Evolutionary conservation across 2,888 invertebrate genomes (phyloP).

Genomic region (Leucozona laternaria): DNA sequence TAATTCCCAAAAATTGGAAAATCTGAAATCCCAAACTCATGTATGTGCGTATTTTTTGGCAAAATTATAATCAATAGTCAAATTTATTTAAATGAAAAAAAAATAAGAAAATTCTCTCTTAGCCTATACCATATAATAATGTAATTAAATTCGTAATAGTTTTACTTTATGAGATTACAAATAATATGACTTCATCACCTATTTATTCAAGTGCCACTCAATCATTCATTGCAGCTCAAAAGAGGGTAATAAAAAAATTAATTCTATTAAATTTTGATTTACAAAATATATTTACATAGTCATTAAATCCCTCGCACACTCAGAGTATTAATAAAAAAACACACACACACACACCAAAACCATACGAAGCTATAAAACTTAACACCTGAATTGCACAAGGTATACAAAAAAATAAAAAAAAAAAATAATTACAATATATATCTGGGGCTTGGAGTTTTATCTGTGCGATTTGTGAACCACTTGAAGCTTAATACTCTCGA

Average conservation of each 20-base stretch:
- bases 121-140: background rate
- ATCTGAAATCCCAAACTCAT: too few relatives aligned
- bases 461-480: slow-evolving; percentile 34
- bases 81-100: too few relatives aligned
- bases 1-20: too few relatives aligned
- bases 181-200: slow-evolving; percentile 33
- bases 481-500: slow-evolving; percentile 24
- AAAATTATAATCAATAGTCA: too few relatives aligned
- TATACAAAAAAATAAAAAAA: background rate
- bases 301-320: background rate
- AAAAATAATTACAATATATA: slow-evolving; percentile 5
- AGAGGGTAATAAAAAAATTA: slow-evolving; percentile 17
- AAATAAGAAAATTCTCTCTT: background rate
- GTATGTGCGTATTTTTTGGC: too few relatives aligned
- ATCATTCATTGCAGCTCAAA: background rate
- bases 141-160: background rate
- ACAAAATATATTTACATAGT: slow-evolving; percentile 19
- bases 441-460: slow-evolving; percentile 7
- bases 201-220: slow-evolving; percentile 33
- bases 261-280: slow-evolving; percentile 36
- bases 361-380: slow-evolving; percentile 4
- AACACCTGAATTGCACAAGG: slow-evolving; percentile 26
- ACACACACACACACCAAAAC: background rate
- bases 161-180: background rate
- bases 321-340: background rate